A percentile compares a stretch with the other conserved stretches of the same genome.
Evolutionary conservation across 2,113 vertebrate genomes (phyloP).

Genomic region (Nannobrachium achirus): DNA sequence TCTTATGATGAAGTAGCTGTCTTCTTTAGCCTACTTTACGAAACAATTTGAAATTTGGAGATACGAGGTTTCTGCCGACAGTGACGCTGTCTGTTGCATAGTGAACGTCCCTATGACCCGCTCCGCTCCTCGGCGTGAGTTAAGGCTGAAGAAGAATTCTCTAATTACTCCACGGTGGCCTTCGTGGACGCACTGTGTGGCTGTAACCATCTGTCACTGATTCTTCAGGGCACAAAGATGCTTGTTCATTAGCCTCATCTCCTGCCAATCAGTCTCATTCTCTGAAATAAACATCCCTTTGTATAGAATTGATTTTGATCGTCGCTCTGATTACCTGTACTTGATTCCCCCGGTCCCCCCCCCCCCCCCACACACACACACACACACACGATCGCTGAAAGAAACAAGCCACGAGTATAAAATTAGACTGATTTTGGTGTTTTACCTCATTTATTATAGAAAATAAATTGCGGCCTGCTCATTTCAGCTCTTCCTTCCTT

Average conservation of each 20-base stretch:
- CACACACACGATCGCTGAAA: neutral
- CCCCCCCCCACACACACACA: too few relatives aligned
- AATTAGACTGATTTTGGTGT: conserved; percentile 21
- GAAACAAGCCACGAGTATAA: conserved; percentile 16
- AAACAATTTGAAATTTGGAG: too few relatives aligned
- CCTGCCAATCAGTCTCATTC: conserved; percentile 34
- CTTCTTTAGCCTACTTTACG: too few relatives aligned
- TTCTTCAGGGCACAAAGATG: conserved; percentile 32
- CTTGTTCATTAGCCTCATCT: conserved; percentile 57
- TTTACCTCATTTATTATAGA: conserved; percentile 28
- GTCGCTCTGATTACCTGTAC: conserved; percentile 26
- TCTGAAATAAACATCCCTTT: conserved; percentile 28
- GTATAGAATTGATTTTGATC: conserved; percentile 28
- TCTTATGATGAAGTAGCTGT: too few relatives aligned
- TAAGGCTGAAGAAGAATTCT: conserved; percentile 31
- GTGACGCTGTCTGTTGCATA: conserved; percentile 13
- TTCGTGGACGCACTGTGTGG: conserved; percentile 17
- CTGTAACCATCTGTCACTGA: conserved; percentile 22
- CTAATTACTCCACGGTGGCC: conserved; percentile 34
- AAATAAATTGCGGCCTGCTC: conserved; percentile 8
- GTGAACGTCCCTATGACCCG: conserved; percentile 33
- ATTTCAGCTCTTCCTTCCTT: conserved; percentile 36
- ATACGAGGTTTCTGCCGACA: too few relatives aligned
- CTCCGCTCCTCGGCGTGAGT: neutral
- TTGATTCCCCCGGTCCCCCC: conserved; percentile 8